These are phyloP conservation scores for Phylloscopus trochilus DNA, from an alignment of 2,113 vertebrate genomes.

Conservation along the genomic window DNA sequence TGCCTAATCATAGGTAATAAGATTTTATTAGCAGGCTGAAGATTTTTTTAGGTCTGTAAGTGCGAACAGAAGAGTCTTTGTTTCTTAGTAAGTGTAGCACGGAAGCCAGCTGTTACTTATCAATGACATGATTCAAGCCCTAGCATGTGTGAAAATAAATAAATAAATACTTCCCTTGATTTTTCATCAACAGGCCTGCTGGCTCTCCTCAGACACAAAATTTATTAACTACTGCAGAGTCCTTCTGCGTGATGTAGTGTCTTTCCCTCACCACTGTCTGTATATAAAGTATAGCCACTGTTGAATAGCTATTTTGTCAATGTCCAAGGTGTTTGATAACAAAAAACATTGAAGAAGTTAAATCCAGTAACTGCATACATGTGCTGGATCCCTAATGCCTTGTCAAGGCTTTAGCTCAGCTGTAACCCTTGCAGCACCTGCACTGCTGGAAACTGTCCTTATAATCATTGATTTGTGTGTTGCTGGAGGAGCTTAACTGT, in stretches of 20 bases:
- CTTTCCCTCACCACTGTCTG: not conserved
- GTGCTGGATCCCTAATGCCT: not conserved
- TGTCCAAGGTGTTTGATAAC: not conserved
- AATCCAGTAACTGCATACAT: not conserved
- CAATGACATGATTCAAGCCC: slow-evolving; percentile 27
- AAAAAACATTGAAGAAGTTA: not conserved
- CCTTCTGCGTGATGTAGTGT: not conserved
- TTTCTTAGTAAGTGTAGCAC: not conserved
- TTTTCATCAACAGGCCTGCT: not conserved
- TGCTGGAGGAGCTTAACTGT: not conserved
- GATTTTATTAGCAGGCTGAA: not conserved
- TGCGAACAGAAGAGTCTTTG: slow-evolving; percentile 1
- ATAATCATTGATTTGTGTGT: fast-evolving
- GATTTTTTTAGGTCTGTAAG: not conserved
- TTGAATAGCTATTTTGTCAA: not conserved
- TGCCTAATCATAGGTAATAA: not conserved
- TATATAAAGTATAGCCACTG: not conserved
- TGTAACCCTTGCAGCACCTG: not conserved
- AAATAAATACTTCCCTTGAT: not conserved
- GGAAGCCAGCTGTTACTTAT: slow-evolving; percentile 8
- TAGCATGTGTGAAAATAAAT: slow-evolving; percentile 11
- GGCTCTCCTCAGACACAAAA: not conserved
- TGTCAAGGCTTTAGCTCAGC: not conserved
- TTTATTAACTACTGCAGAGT: not conserved
- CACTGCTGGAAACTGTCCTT: not conserved